Evolutionary conservation across 2,797 vertebrate species (phyloP), one percentile per base, ranked within the genome.

Genomic region (Scarus forsteni): DNA sequence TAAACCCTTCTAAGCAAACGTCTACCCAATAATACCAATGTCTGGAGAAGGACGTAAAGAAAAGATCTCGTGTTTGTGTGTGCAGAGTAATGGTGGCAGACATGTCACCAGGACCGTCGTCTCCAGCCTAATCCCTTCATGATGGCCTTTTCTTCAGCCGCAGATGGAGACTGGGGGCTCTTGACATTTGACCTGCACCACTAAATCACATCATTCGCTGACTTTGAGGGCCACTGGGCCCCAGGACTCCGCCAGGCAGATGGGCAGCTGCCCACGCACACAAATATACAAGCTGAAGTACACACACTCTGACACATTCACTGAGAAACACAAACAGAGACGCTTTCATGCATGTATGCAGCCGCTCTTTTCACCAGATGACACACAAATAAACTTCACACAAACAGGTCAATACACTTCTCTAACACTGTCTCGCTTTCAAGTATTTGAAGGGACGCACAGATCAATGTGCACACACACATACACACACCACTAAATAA

Each of bases 91-190:
- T 4, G 55, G 50, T 79, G 69, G 79, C 84, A 82, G 83, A 75
- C 70, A 45, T 89, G 89, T 90, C 84, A 82, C 81, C 67, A 82
- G 84, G 83, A 83, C 73, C 43, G 84, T 77, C 90, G 89, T 92
- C 88, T 92, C 79, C 83, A 68, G 58, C 54, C 70, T 90, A 90
- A 92, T 90, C 87, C 86, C 70, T 87, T 90, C 88, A 89, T 87
- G 85, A 92, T 90, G 85, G 90, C 73, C 78, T 87, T 88, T 90
- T 90, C 85, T 89, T 87, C 78, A 87, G 75, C 77, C 65, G 54
- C 92, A 92, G 89, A 93, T 90, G 91, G 89, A 89, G 90, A 90
- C 85, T 85, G 75, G 84, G 73, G 83, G 81, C 89, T 91, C 90
- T 91, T 89, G 87, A 93, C 87, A 88, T 92, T 77, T 90, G 88